Evolutionary conservation across 53 echinoderm and acorn worm genomes (phyloP).

Genomic region (Crossaster papposus): DNA sequence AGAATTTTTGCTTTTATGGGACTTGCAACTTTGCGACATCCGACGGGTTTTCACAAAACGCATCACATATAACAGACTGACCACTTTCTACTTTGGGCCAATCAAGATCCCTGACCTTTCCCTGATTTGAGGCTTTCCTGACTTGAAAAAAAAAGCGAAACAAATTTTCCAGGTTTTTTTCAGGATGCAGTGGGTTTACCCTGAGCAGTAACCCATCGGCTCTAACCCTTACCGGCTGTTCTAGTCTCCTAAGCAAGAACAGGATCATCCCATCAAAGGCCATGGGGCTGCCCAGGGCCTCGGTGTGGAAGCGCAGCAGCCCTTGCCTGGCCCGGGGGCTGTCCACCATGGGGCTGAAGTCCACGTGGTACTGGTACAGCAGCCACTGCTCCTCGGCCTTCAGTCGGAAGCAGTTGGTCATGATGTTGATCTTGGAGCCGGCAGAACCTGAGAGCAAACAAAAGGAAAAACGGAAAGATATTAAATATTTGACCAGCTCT

Average conservation of each 20-base stretch:
- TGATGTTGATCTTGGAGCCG: conserved; percentile 30
- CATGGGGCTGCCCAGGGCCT: conserved; percentile 57
- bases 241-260: conserved; percentile 67
- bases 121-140: too few species aligned
- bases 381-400: conserved; percentile 66
- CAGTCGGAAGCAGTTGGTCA: conserved; percentile 82
- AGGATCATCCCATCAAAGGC: conserved; percentile 86
- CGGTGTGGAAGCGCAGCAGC: conserved; percentile 64
- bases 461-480: neutral
- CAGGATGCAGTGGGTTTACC: too few species aligned
- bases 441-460: conserved; percentile 33
- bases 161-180: too few species aligned
- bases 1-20: too few species aligned
- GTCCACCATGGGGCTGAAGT: conserved; percentile 74
- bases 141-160: too few species aligned
- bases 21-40: too few species aligned
- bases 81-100: too few species aligned
- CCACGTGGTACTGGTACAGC: conserved; percentile 89
- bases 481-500: neutral
- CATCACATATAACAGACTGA: too few species aligned
- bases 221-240: conserved; percentile 71
- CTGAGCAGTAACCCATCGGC: neutral
- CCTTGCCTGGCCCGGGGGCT: conserved; percentile 67
- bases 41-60: too few species aligned
- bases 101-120: too few species aligned